Evolutionary conservation across 2,797 vertebrate genomes (phyloP), one percentile per base, ranked within the genome.

Genomic region (Lindbergichthys nudifrons): DNA sequence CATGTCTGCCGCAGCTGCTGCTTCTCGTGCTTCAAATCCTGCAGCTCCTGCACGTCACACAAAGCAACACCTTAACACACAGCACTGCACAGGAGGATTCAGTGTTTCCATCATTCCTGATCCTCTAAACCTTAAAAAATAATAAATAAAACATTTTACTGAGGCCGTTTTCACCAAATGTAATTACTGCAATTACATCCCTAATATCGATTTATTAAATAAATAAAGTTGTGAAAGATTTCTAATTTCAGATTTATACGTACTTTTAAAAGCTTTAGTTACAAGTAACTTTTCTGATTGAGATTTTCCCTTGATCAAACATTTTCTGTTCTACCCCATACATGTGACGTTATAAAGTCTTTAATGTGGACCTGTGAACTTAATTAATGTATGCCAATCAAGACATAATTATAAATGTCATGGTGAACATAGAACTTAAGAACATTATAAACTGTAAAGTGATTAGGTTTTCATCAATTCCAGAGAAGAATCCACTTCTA

Each of bases 11-110:
- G 96, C 42, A 99, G 88, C 85, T 97, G 94, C 68, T 94, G 89
- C 91, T 99, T 99, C 92, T 99, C 97, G 2, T 95, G 87, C 74
- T 95, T 96, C 66, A 99, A 88, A 56, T 96, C 96, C 78, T 93
- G 92, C 71, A 99, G 89, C 87, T 99, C 97, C 98, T 99, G 73
- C 51, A 78, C 60, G 23, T 5, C 32, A 73, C 54, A 75, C 36
- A 18, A 36, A 43, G 64, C 16, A 5, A n/a, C 57, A 30, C 1
- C 5, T 5, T 2, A 26, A 42, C 14, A 42, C 16, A 32, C 8
- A 68, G 1, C 8, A 18, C 10, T 32, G 12, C 4, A 9, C 41
- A 50, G 2, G 1, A 51, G n/a, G 36, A 26, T 21, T 0, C 32
- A 42, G 18, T 6, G 15, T 41, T 47, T 43, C 5, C 21, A 45